Evolutionary conservation across 2,797 vertebrate genomes (phyloP).

Genomic region (Clarias fuscus): DNA sequence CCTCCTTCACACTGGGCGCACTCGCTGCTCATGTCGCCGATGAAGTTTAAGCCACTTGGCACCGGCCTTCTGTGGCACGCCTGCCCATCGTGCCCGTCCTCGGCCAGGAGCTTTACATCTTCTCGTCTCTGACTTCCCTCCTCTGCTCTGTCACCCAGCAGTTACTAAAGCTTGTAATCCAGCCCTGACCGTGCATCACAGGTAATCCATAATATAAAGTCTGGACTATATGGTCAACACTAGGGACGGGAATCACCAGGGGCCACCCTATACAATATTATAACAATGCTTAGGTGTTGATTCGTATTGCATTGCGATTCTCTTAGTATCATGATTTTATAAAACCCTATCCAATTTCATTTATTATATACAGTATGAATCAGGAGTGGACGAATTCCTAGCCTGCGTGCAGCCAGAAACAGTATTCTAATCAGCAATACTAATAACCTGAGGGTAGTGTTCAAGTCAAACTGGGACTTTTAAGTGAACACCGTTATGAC

Average conservation of each 20-base stretch:
- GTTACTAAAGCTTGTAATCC: constrained; percentile 12
- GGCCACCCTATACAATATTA: too few relatives aligned
- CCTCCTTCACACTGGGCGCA: constrained; percentile 66
- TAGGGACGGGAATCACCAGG: neutral
- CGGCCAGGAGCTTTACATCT: neutral
- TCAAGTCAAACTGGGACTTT: too few relatives aligned
- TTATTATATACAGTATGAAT: neutral
- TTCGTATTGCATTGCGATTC: too few relatives aligned
- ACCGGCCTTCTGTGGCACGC: constrained; percentile 15
- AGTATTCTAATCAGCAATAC: neutral
- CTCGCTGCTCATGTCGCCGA: constrained; percentile 64
- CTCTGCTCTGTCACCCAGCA: neutral
- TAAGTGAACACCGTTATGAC: too few relatives aligned
- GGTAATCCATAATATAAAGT: constrained; percentile 19
- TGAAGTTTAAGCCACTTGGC: constrained; percentile 28
- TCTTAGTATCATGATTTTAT: too few relatives aligned
- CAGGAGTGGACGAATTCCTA: too few relatives aligned
- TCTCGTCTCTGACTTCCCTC: neutral
- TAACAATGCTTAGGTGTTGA: too few relatives aligned
- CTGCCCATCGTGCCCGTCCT: neutral
- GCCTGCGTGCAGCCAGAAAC: neutral
- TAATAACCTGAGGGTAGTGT: neutral
- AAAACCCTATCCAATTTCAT: neutral
- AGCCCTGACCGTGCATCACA: neutral
- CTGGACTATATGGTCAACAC: neutral